Evolutionary conservation across 2,888 invertebrate genomes (phyloP).

Genomic region (Asteroscopus sphinx): DNA sequence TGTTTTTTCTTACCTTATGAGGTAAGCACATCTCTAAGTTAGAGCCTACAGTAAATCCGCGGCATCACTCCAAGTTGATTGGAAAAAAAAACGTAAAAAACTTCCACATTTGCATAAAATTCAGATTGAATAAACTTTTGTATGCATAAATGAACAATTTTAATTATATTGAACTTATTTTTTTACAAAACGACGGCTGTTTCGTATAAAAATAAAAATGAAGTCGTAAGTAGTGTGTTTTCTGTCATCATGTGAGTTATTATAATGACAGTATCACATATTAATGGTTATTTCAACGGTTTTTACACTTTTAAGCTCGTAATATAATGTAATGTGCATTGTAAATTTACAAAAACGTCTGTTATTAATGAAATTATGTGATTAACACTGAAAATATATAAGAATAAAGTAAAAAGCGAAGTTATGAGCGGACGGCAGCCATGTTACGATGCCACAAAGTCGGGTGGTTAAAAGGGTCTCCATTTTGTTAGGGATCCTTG

Average conservation of each 20-base stretch:
- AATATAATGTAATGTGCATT: slow-evolving; percentile 58
- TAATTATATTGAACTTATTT: slow-evolving; percentile 46
- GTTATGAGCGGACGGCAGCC: slow-evolving; percentile 44
- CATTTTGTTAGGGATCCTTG: slow-evolving; percentile 29
- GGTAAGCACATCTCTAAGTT: slow-evolving; percentile 29
- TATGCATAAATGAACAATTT: slow-evolving; percentile 40
- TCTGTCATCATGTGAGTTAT: slow-evolving; percentile 45
- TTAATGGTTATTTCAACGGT: slow-evolving; percentile 55
- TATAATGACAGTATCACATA: slow-evolving; percentile 46
- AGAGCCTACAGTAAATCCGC: slow-evolving; percentile 8
- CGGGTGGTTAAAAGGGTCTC: slow-evolving; percentile 29
- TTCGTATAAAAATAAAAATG: slow-evolving; percentile 49
- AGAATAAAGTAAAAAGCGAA: slow-evolving; percentile 44
- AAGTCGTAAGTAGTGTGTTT: slow-evolving; percentile 39
- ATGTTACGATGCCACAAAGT: slow-evolving; percentile 27
- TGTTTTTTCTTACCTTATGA: slow-evolving; percentile 18
- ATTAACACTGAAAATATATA: slow-evolving; percentile 55
- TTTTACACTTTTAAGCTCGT: slow-evolving; percentile 57
- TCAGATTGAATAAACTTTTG: slow-evolving; percentile 39
- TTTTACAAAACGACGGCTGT: slow-evolving; percentile 26
- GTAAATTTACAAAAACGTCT: slow-evolving; percentile 54
- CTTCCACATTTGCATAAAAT: slow-evolving; percentile 34
- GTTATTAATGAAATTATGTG: slow-evolving; percentile 59
- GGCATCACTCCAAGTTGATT: slow-evolving; percentile 25
- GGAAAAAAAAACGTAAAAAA: slow-evolving; percentile 10